Evolutionary conservation across 2,888 invertebrate genomes (phyloP).

Genomic region (Epinotia bilunana): DNA sequence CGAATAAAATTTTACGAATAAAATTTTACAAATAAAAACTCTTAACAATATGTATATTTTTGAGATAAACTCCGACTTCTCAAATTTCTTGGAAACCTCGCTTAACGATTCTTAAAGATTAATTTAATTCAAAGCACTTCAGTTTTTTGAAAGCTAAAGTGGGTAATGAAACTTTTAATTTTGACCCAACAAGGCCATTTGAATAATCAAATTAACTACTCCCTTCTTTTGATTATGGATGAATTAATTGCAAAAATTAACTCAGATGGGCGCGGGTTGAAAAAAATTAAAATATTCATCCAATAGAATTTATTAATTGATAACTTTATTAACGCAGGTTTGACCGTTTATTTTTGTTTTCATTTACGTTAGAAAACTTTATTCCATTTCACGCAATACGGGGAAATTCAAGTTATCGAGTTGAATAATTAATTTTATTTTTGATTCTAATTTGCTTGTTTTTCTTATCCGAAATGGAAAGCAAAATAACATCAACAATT

Average conservation of each 20-base stretch:
- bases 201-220: slow-evolving; percentile 35
- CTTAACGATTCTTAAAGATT: no score
- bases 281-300: slow-evolving; percentile 68
- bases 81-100: no score
- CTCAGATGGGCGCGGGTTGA: slow-evolving; percentile 56
- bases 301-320: slow-evolving; percentile 50
- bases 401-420: slow-evolving; percentile 18
- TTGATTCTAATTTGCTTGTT: slow-evolving; percentile 17
- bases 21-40: no score
- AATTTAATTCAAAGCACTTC: background rate
- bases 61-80: no score
- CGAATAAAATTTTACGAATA: no score
- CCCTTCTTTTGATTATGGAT: slow-evolving; percentile 52
- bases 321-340: slow-evolving; percentile 33
- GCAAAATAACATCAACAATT: background rate
- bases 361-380: slow-evolving; percentile 27
- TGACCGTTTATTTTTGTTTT: slow-evolving; percentile 38
- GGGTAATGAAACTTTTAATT: slow-evolving; percentile 32
- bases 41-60: no score
- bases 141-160: slow-evolving; percentile 3
- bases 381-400: slow-evolving; percentile 7
- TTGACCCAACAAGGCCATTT: slow-evolving; percentile 35
- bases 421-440: slow-evolving; percentile 22
- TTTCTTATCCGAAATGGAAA: background rate
- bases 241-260: slow-evolving; percentile 58